These are phyloP conservation scores for Argyrosomus regius DNA, from an alignment of 2,797 vertebrate genomes.

Conservation along the genomic window DNA sequence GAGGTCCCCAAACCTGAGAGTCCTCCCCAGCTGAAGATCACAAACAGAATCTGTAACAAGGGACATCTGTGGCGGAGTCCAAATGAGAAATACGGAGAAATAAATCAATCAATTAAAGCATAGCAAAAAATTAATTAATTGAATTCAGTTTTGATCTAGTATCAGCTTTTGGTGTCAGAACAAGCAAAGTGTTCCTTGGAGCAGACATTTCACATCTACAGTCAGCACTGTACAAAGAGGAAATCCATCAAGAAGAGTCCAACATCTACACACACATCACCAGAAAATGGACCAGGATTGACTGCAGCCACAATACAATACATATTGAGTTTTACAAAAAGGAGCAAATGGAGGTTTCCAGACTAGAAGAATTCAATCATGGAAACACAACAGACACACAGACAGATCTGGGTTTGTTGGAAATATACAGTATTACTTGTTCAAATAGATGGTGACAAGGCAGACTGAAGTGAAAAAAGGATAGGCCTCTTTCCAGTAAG, in stretches of 20 bases:
- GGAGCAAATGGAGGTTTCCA: neutral
- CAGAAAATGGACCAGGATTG: neutral
- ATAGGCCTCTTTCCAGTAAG: no score
- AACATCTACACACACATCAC: neutral
- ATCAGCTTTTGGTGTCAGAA: no score
- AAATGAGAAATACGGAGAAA: neutral
- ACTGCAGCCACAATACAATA: neutral
- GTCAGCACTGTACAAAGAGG: no score
- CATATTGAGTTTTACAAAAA: neutral
- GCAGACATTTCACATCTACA: neutral
- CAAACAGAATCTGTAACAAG: neutral
- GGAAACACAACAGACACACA: neutral
- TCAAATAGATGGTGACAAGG: neutral
- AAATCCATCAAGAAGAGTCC: neutral
- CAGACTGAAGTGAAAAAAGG: neutral
- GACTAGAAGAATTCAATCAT: neutral
- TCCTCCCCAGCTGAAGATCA: neutral
- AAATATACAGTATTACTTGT: neutral
- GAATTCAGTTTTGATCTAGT: no score
- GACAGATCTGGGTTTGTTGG: neutral
- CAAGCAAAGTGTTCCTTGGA: neutral
- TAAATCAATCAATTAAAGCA: neutral
- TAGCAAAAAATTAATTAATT: no score
- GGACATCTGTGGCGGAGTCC: neutral
- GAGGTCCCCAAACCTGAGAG: neutral